These are phyloP conservation scores for Lophotriccus pileatus DNA, from an alignment of 2,797 vertebrate genomes.

Conservation along the genomic window DNA sequence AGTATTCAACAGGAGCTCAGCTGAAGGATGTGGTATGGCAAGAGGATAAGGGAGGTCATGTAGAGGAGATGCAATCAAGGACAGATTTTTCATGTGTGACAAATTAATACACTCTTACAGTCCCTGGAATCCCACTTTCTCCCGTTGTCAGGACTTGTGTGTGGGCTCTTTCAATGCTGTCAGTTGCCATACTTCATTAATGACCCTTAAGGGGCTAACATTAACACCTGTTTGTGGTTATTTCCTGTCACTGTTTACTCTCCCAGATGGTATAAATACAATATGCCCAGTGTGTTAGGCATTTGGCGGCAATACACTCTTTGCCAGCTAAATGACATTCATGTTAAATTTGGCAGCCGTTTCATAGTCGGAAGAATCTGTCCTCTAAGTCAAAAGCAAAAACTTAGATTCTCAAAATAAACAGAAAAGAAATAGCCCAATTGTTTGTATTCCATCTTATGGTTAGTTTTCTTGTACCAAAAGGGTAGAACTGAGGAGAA, in stretches of 20 bases:
- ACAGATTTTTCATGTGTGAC: neutral
- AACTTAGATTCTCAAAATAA: neutral
- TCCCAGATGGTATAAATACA: conserved; percentile 59
- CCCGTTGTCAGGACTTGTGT: neutral
- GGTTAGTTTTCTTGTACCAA: neutral
- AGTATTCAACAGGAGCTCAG: neutral
- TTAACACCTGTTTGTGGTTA: conserved; percentile 72
- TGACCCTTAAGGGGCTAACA: conserved; percentile 56
- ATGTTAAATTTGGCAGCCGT: conserved; percentile 8
- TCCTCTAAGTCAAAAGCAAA: neutral
- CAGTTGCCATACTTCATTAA: conserved; percentile 64
- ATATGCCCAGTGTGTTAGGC: conserved; percentile 45
- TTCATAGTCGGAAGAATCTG: neutral
- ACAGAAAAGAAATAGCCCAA: neutral
- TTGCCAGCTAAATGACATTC: conserved; percentile 32
- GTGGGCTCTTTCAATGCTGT: conserved; percentile 6
- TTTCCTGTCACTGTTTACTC: conserved; percentile 64
- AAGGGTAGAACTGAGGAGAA: neutral
- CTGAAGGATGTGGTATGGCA: neutral
- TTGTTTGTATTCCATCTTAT: neutral
- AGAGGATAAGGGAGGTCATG: neutral
- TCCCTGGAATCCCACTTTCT: neutral
- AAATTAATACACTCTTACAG: neutral
- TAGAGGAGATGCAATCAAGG: neutral
- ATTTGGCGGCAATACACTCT: neutral